Base-by-base conservation (phyloP, 2,888 invertebrate species). In the Coelopa pilipes region DNA sequence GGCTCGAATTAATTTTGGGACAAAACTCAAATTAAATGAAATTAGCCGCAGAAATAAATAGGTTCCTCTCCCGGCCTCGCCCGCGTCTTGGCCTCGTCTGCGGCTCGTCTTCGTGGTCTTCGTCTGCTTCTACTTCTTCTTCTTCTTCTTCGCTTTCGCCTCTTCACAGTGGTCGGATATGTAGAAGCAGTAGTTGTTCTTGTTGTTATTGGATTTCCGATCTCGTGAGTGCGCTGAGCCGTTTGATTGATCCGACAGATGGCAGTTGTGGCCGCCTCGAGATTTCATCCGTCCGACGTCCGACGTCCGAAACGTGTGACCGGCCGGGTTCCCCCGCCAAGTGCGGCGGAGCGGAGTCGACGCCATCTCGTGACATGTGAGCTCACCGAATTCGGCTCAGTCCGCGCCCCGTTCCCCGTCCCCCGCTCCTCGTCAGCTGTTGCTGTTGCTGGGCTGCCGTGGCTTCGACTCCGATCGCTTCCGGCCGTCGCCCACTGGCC, bases 221-320 rank as follows among this genome's bases (percentile, higher is more conserved):
- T 34, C 71, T 77, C 77, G 78, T 81, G 82, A 80, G 79, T 81
- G 83, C 79, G 78, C 70, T 78, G 77, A 80, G 77, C 81, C 82
- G 81, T 81, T 84, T 83, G 85, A 85, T 86, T 83, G 82, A 81
- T 79, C 81, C 81, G 82, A 80, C 86, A 86, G 82, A 83, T 85
- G 85, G 81, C 80, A 80, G 80, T 81, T 81, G 70, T 65, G 77
- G 59, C 62, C 49, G 45, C 73, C 73, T 74, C 49, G 46, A 57
- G 73, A 67, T 73, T 72, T 74, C 67, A 50, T 69, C 21, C 19
- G 55, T 1, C 21, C 15, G 12, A 34, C 34, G 34, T 34, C 34
- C 47, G 21, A 57, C 59, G n/a, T 65, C 21, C 17, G 15, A 70
- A 50, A 70, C 17, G 59, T 59, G 47, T 45, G 69, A 69, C 46